Conservation (phyloP, 2,113 vertebrate genomes). For the Poicephalus meyeri region DNA sequence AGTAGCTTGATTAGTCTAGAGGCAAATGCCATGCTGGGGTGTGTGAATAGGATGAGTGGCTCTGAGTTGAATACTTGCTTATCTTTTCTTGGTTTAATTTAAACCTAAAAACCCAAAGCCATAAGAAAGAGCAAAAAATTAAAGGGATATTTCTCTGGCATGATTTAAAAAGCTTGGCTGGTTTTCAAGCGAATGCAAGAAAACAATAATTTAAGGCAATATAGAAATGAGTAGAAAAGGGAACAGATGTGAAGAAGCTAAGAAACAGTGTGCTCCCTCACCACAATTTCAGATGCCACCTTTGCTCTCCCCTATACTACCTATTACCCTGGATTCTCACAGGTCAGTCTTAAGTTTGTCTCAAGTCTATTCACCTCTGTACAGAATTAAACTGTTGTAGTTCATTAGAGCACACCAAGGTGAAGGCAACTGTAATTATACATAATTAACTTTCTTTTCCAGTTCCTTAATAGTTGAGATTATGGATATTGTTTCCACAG, state of each 20-base stretch:
- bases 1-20: background rate
- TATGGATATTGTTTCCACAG: conserved; percentile 21
- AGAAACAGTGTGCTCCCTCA: background rate
- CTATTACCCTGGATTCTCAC: background rate
- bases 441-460: background rate
- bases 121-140: background rate
- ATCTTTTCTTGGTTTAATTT: background rate
- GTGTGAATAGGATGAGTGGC: background rate
- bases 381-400: conserved; percentile 14
- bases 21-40: background rate
- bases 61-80: background rate
- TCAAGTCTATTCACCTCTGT: background rate
- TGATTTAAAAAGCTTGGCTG: background rate
- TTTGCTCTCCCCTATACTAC: background rate
- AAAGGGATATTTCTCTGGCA: background rate
- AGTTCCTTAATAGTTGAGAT: conserved; percentile 15
- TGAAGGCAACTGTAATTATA: conserved; percentile 16
- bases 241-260: background rate
- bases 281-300: background rate
- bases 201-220: background rate
- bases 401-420: conserved; percentile 3
- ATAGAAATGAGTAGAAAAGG: background rate
- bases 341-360: background rate
- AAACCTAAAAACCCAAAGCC: background rate
- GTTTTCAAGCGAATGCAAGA: background rate